Base-by-base conservation (phyloP, 2,888 invertebrate species). In the Euzophera pinguis region DNA sequence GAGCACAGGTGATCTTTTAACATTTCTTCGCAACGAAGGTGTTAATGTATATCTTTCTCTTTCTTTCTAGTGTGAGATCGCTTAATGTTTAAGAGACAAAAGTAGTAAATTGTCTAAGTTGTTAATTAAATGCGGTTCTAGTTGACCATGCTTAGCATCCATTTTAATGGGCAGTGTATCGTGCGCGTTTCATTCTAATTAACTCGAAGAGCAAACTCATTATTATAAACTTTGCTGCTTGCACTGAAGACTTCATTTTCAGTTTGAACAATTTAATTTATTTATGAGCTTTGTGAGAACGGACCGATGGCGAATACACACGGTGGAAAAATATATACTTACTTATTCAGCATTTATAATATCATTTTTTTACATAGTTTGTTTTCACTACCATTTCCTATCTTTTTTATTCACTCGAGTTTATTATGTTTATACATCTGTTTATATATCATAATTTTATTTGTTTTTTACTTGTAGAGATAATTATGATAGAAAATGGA, bases 1-100 rank as follows among this genome's bases (percentile, higher is more conserved):
- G 86, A 90, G 84, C 91, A 90, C 87, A 88, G 88, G 87, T 90
- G 90, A 90, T 88, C 90, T 90, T 91, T 88, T 81, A 83, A 73
- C 75, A 83, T 84, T 84, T 81, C 80, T 81, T 77, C 64, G 67
- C 57, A 71, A 71, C 71, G 78, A 68, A 82, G 79, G 84, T 82
- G 81, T 77, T 76, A 83, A 84, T 82, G 63, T 87, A 85, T 76
- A 78, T 56, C 71, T 67, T 57, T 81, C 87, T 80, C 87, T 69
- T 75, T 87, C 78, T 67, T 35, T 57, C 74, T 55, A 51, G 61
- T 63, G 57, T 53, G 55, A 57, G 58, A 62, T 57, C 57, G 43
- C 41, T 42, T 53, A 55, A 47, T 52, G 34, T 27, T 61, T 65
- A 56, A 64, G 81, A 81, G 84, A 84, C 68, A 63, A 71, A 64